Base-by-base conservation (phyloP, 2,797 vertebrate species). In the Melanotaenia boesemani region DNA sequence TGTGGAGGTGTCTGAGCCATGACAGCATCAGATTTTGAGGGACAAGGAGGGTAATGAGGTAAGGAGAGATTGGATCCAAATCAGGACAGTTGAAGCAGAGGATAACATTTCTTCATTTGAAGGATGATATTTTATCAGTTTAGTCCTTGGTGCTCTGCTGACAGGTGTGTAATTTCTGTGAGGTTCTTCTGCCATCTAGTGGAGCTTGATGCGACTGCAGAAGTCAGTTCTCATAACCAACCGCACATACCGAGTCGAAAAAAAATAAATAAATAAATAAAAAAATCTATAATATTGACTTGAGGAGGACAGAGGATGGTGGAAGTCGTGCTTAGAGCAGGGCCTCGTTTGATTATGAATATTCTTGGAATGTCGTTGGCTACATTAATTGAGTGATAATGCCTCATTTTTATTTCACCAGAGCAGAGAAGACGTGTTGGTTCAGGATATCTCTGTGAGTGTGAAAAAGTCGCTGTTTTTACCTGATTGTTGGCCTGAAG, bases 181-280 rank as follows among this genome's bases (percentile, higher is more conserved):
- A 70, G 37, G 54, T 79, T 89, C 72, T 90, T 44, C 78, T 93
- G 90, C 86, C 93, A 91, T 86, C 93, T 82, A 81, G 89, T 84
- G 93, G 83, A 54, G 1, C 0, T 26, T 0, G 8, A 0, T 9
- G 56, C 36, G 60, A 74, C 66, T 83, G 72, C 83, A 80, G 32
- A 4, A 28, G 12, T 2, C 41, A 2, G 2, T 15, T 57, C n/a
- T 41, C 9, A 72, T 65, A 75, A 44, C 4, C 18, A 32, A 26
- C 26, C 46, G 18, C 44, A 63, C 32, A 22, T 22, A 46, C 9
- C 15, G 10, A 36, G 57, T 32, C 28, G 0, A 30, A 30, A 30
- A 30, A 71, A 16, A 80, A 57, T 65, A 74, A 63, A 22, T 58
- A 12, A 44, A 54, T 60, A 26, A 56, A 26, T 30, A 20, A 44